Evolutionary conservation across 1,140 invertebrate genomes (phyloP), one percentile per base, ranked within the genome.

Genomic region (Lordiphosa mommai): DNA sequence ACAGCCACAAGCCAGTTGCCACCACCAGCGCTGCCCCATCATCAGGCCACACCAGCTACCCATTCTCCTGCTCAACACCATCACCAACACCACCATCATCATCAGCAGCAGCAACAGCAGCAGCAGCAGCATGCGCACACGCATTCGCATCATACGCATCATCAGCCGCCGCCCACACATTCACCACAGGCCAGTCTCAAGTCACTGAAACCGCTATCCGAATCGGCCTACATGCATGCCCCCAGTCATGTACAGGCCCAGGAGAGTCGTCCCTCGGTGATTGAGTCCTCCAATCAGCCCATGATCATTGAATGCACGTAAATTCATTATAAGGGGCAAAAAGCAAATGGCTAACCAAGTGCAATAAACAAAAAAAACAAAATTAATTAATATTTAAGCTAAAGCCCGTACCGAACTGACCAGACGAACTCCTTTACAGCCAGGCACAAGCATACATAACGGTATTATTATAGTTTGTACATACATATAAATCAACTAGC

Each of bases 271-370:
- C 94, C 94, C 27, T 94, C 93, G 72, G 94, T 95, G 44, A 96
- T 96, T 88, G 94, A 96, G 89, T 95, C 94, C 33, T 95, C 77
- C 72, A 95, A 92, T 66, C 94, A 95, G 87, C 94, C 94, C 20
- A 94, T 95, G 90, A 95, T 96, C 70, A 96, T 96, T 72, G 94
- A 96, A 90, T 96, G 95, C 90, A 96, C 94, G 89, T 96, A 95
- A 55, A 64, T 8, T 34, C 23, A 30, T 12, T 8, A 13, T n/a
- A 41, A 46, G 27, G 32, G 27, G 13, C 9, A 49, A 49, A 77
- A 41, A 40, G 57, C 36, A 61, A 61, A 43, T 69, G 64, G 48
- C 33, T 80, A 76, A 71, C 80, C 38, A 86, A 86, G 82, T 87
- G 84, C 76, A 87, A 87, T 86, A 86, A 64, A 37, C 50, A 79